Base-by-base conservation (phyloP, 2,113 vertebrate genomes). In the Eira barbara region DNA sequence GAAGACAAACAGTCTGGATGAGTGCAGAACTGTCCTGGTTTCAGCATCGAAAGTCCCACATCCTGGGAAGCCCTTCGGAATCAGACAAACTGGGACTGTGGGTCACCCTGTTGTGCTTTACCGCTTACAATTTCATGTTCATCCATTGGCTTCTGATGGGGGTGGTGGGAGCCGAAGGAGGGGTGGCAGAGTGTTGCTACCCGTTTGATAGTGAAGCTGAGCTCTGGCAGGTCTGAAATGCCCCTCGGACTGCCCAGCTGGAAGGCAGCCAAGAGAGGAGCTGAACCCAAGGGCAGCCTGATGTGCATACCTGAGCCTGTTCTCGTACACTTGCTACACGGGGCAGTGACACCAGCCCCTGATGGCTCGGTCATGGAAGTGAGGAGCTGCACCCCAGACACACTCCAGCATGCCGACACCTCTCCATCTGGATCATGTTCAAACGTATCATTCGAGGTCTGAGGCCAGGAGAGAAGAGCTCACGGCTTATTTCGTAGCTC, bases 271-370 rank as follows among this genome's bases (percentile, higher is more conserved):
- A 42, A 55, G 71, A 74, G 63, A 95, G 55, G 11, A 61, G 20
- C 21, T 49, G 76, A n/a, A 34, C 13, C 11, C n/a, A 59, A 20
- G 52, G 47, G 29, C 10, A 36, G 65, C 34, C 49, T 25, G 34
- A 18, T 31, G 20, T 59, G 74, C n/a, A 6, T 3, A 13, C 2
- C 13, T 8, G 61, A 81, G 63, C 31, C 21, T 20, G 14, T 25
- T 67, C 39, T 61, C 65, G 20, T 23, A 17, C 2, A 10, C 61
- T n/a, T 34, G 31, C 39, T 29, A 7, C 2, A 0, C 0, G 20
- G 78, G 81, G 23, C 3, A 6, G 69, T 59, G n/a, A 31, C 29
- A n/a, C 3, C 14, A n/a, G 15, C 4, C 14, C 7, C 25, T 45
- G 4, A 21, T 13, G 42, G 6, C n/a, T 12, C 25, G 5, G 25